phyloP scores from a whole-genome alignment of 2,113 vertebrate genomes.

The human (Homo sapiens) region GRCh38 chr16:49708501-49709000 shows the following conservation, averaged over 20 bases:
- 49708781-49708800: background rate
- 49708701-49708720: background rate
- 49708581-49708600: background rate
- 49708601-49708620: background rate
- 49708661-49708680: fast-evolving
- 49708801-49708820: background rate
- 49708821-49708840: background rate
- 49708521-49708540: background rate
- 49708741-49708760: background rate
- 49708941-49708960: background rate
- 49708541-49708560: background rate
- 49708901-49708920: background rate
- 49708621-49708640: background rate
- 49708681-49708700: background rate
- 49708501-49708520: too few relatives aligned
- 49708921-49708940: background rate
- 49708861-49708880: background rate
- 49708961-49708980: background rate
- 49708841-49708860: background rate
- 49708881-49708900: background rate
- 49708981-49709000: background rate
- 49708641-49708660: fast-evolving
- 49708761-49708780: too few relatives aligned
- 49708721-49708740: background rate
- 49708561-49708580: background rate